Evolutionary conservation across 2,113 vertebrate genomes (phyloP), one percentile per base, ranked within the genome.

Genomic region (Ariopsis seemanni): DNA sequence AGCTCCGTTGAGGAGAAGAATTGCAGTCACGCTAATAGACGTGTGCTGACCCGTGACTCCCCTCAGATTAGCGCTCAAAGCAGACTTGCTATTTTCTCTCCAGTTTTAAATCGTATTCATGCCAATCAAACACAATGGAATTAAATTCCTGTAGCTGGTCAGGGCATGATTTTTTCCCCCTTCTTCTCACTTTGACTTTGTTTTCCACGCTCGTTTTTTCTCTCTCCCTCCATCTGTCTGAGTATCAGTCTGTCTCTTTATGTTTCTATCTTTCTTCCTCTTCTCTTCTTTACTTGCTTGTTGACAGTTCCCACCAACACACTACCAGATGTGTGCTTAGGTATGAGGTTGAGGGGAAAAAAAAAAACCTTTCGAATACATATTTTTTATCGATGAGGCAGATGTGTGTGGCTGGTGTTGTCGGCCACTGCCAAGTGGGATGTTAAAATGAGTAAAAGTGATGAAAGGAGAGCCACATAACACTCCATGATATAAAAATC

Each of bases 91-190:
- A 22, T 81, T 7, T 80, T 80, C 52, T 80, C 27, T 81, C n/a
- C 53, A 42, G 55, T 20, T 81, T 81, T 20, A 60, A 60, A 60
- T 42, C 8, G 3, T 22, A 22, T 81, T 42, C 10, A 60, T 85
- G 30, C 22, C 71, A 85, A 50, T 50, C 86, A 87, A 88, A 85
- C 89, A 89, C 85, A 83, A 74, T 84, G 79, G 88, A 90, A 91
- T 92, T 82, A 88, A 94, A 94, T 93, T 93, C 93, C 91, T 90
- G 87, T 91, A 89, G 92, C 93, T 88, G 94, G 93, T 90, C 88
- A 93, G 83, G 91, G 92, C 93, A 94, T 84, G 92, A 94, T 87
- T 92, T 90, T 89, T 90, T 18, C 14, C 7, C 88, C 87, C 82
- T 82, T 89, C 72, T 82, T 81, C 85, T 83, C 69, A 79, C 60